Base-by-base conservation (phyloP, 2,113 vertebrate genomes). In the Amphiprion ocellaris region DNA sequence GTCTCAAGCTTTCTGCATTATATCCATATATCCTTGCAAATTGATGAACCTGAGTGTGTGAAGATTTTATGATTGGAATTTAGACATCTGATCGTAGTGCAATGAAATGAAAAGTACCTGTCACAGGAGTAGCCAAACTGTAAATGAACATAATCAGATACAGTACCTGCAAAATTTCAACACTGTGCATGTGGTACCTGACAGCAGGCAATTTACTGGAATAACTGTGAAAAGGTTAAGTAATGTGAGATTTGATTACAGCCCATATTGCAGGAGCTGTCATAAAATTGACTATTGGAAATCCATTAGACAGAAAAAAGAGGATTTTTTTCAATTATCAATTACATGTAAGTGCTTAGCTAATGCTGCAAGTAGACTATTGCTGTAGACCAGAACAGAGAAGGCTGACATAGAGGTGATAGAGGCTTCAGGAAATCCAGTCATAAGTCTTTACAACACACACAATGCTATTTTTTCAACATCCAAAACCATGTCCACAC, bases 291-390 rank as follows among this genome's bases (percentile, higher is more conserved):
- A 37, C 54, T 41, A 39, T 53, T 21, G 47, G 49, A 33, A 73
- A 73, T 73, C 70, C 53, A 53, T 73, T 39, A 73, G 21, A 49
- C 4, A 14, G 47, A 53, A 53, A 17, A n/a, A 39, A 26, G 44
- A 3, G 17, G 21, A 26, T 53, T 41, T 63, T 26, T 37, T 63
- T 9, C 23, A 55, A 16, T 5, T 26, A 55, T 55, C 12, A 24
- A 55, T 28, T 15, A 52, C 46, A 49, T 49, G 2, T 5, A 49
- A 49, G 19, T 21, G 46, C 11, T 47, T 10, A 47, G 39, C 39
- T 5, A 41, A 41, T 41, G 39, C 39, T 10, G 39, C 4, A 41
- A 10, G 39, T 10, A 8, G 39, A 30, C 30, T 41, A 41, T 41
- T 41, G 39, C 30, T 30, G 30, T 30, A 5, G 30, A 30, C 3